A percentile compares a stretch with the other conserved stretches of the same genome.
Conservation (phyloP, 2,113 vertebrate species). For the Tyrannus savana region DNA sequence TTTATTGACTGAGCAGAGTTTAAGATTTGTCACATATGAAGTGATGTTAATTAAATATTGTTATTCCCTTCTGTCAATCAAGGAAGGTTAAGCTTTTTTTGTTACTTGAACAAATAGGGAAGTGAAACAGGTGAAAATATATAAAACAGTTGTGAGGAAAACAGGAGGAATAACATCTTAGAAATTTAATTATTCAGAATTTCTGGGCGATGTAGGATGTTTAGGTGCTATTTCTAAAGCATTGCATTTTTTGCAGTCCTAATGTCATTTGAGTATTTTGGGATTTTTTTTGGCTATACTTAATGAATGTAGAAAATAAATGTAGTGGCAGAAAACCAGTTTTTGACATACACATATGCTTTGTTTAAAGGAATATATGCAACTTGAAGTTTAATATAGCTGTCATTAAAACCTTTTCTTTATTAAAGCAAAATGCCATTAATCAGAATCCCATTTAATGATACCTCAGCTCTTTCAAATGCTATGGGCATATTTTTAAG, state of each 20-base stretch:
- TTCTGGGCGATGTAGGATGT: constrained; percentile 1
- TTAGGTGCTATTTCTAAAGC: constrained; percentile 44
- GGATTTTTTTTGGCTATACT: not conserved
- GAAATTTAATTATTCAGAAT: constrained; percentile 49
- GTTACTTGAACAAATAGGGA: constrained; percentile 26
- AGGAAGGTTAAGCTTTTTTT: constrained; percentile 55
- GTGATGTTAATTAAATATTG: constrained; percentile 71
- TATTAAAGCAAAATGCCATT: not conserved
- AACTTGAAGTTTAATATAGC: not conserved
- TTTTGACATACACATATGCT: not conserved
- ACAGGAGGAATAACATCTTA: constrained; percentile 26
- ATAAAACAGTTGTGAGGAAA: constrained; percentile 48
- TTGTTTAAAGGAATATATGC: constrained; percentile 3
- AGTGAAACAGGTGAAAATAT: constrained; percentile 49
- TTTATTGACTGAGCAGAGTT: constrained; percentile 68
- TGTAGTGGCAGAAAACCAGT: not conserved
- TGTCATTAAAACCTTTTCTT: not conserved
- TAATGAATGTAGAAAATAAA: constrained; percentile 8
- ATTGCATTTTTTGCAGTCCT: constrained; percentile 12
- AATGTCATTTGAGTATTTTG: constrained; percentile 16
- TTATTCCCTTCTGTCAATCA: constrained; percentile 59
- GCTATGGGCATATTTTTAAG: not conserved
- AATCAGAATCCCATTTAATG: not conserved
- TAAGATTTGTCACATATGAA: constrained; percentile 76
- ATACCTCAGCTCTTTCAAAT: not conserved